Percentiles rank a stretch among this genome's conserved stretches.
phyloP scores from a whole-genome alignment of 53 echinoderm and acorn worm species.

The Henricia sp. region DNA sequence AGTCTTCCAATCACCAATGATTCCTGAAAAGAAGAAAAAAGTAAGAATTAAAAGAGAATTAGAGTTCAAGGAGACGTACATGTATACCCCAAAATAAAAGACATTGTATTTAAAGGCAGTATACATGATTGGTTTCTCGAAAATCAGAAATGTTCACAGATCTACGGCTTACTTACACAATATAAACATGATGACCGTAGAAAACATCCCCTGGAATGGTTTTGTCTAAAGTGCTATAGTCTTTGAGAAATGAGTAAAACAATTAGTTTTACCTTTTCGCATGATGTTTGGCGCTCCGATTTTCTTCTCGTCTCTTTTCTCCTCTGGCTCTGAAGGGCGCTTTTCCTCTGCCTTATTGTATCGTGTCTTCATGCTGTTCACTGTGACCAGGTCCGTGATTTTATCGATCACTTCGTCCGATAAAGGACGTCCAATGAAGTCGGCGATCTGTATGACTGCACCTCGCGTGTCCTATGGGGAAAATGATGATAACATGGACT shows the following conservation, averaged over 20 bases:
- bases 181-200: too few relatives aligned
- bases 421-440: conserved; percentile 36
- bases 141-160: too few relatives aligned
- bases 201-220: too few relatives aligned
- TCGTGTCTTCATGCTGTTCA: conserved; percentile 29
- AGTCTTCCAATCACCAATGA: conserved; percentile 46
- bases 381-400: conserved; percentile 12
- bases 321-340: too few relatives aligned
- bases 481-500: background rate
- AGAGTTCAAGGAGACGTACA: background rate
- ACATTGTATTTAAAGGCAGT: too few relatives aligned
- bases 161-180: too few relatives aligned
- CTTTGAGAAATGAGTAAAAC: background rate
- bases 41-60: background rate
- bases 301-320: background rate
- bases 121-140: too few relatives aligned
- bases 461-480: conserved; percentile 24
- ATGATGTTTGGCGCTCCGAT: background rate
- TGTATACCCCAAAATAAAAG: background rate
- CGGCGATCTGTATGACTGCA: conserved; percentile 33
- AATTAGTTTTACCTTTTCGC: conserved; percentile 6
- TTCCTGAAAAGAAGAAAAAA: background rate
- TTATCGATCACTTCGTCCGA: conserved; percentile 23
- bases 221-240: background rate
- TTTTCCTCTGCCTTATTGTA: background rate